Percentiles rank a stretch among this genome's conserved stretches.
Conservation (phyloP, 2,797 vertebrate genomes). For the Siniperca scherzeri region DNA sequence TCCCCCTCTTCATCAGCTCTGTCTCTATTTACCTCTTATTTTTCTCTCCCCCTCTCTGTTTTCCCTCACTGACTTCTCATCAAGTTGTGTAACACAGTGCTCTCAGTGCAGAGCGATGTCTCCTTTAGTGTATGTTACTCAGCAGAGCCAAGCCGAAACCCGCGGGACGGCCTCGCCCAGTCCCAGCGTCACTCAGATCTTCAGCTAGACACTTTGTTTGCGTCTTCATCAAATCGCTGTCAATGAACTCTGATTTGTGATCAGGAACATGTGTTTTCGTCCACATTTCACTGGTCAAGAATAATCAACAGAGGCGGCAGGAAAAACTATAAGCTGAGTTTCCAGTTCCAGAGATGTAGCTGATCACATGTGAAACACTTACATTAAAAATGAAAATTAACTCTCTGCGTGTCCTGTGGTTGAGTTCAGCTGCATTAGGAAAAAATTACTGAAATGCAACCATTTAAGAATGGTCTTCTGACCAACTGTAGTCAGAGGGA, state of each 20-base stretch:
- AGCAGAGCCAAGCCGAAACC: constrained; percentile 50
- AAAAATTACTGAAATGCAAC: constrained; percentile 16
- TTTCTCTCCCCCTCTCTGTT: constrained; percentile 17
- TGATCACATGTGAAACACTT: constrained; percentile 6
- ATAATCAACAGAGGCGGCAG: constrained; percentile 26
- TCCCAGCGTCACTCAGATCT: constrained; percentile 45
- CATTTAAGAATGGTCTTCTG: not conserved
- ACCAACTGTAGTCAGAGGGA: not conserved
- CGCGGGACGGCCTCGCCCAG: constrained; percentile 49
- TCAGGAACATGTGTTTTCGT: constrained; percentile 57
- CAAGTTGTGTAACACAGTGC: constrained; percentile 42
- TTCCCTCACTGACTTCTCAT: constrained; percentile 52
- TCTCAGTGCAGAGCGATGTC: constrained; percentile 49
- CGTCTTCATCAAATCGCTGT: constrained; percentile 59
- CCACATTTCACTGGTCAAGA: constrained; percentile 25
- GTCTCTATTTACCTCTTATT: constrained; percentile 56
- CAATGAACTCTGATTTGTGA: constrained; percentile 33
- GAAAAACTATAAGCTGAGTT: not conserved
- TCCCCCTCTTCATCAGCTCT: constrained; percentile 70
- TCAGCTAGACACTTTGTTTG: constrained; percentile 66
- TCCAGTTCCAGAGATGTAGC: constrained; percentile 3
- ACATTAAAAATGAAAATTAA: not conserved
- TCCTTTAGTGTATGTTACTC: constrained; percentile 33
- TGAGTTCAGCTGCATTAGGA: constrained; percentile 5
- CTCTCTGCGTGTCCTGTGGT: constrained; percentile 26